Evolutionary conservation across 2,888 invertebrate genomes (phyloP).

Genomic region (Strigamia transsilvanica): DNA sequence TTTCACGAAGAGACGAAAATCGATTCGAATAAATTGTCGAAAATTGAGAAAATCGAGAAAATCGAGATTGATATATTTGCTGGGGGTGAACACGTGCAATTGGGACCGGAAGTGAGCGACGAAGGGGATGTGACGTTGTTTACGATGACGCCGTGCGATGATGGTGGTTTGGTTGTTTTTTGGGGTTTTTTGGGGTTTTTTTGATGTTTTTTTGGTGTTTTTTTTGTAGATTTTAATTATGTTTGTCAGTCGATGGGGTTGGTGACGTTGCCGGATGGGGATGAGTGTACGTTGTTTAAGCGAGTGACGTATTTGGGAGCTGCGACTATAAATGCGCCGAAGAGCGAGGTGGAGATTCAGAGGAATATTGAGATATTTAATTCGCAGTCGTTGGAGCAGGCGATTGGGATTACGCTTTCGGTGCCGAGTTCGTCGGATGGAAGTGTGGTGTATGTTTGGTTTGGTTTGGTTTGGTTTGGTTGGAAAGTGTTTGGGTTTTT

Average conservation of each 20-base stretch:
- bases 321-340: slow-evolving; percentile 88
- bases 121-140: neutral
- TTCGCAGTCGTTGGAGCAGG: slow-evolving; percentile 76
- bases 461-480: no score
- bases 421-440: slow-evolving; percentile 94
- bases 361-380: slow-evolving; percentile 92
- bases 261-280: slow-evolving; percentile 63
- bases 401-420: slow-evolving; percentile 89
- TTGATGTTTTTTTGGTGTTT: neutral
- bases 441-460: slow-evolving; percentile 83
- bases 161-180: slow-evolving; percentile 55
- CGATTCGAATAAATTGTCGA: slow-evolving; percentile 72
- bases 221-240: neutral
- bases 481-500: no score
- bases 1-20: slow-evolving; percentile 65
- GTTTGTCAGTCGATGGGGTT: slow-evolving; percentile 52
- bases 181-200: neutral
- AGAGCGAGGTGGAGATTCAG: slow-evolving; percentile 91
- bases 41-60: slow-evolving; percentile 68
- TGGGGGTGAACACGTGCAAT: slow-evolving; percentile 35
- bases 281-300: slow-evolving; percentile 87
- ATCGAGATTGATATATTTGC: slow-evolving; percentile 17
- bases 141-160: neutral
- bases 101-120: slow-evolving; percentile 29
- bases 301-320: slow-evolving; percentile 93